A percentile compares a stretch with the other conserved stretches of the same genome.
These are phyloP conservation scores for Xanthia togata DNA, from an alignment of 2,888 invertebrate species.

Conservation along the genomic window DNA sequence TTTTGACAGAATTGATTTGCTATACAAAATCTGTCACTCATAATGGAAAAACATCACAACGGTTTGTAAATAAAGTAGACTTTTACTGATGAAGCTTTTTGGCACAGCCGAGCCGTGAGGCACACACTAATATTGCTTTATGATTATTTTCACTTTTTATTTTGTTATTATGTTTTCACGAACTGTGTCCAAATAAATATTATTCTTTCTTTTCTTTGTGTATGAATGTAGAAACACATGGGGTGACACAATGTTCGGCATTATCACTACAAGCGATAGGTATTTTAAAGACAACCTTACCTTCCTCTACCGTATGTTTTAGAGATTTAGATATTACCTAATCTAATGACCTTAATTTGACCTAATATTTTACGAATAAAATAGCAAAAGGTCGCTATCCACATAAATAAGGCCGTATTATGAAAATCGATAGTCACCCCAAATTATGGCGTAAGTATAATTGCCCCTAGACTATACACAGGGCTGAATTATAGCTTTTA, in stretches of 20 bases:
- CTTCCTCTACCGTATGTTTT: too few species aligned
- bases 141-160: too few species aligned
- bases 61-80: not conserved
- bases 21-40: not conserved
- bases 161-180: too few species aligned
- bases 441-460: slow-evolving; percentile 37
- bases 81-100: too few species aligned
- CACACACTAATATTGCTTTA: too few species aligned
- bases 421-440: slow-evolving; percentile 34
- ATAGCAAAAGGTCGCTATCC: slow-evolving; percentile 12
- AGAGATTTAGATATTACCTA: too few species aligned
- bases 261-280: too few species aligned
- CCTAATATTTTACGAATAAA: slow-evolving; percentile 6
- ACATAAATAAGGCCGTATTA: slow-evolving; percentile 23
- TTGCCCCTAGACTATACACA: slow-evolving; percentile 36
- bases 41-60: too few species aligned
- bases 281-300: too few species aligned
- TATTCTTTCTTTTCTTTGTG: too few species aligned
- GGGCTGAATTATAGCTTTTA: slow-evolving; percentile 51
- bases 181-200: too few species aligned
- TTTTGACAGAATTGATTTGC: not conserved
- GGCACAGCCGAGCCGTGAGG: too few species aligned
- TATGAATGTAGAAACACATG: not conserved
- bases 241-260: not conserved
- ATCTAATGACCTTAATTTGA: not conserved